These are phyloP conservation scores for Cremastinae sp. DNA, from an alignment of 2,888 invertebrate species.

Conservation along the genomic window DNA sequence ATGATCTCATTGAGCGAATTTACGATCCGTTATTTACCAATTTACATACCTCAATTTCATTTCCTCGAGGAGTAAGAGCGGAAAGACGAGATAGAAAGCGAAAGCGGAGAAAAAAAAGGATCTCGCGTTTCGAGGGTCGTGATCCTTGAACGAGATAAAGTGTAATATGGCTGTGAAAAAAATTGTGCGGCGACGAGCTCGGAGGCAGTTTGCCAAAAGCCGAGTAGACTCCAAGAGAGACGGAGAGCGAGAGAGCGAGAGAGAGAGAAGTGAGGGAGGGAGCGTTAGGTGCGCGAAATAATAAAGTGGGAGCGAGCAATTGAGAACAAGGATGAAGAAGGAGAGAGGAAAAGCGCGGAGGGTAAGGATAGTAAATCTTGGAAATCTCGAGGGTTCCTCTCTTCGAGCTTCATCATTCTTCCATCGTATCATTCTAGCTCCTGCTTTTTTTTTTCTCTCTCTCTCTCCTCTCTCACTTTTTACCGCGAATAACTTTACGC, in stretches of 20 bases:
- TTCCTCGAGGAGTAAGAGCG: conserved; percentile 10
- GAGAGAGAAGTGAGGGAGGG: too few relatives aligned
- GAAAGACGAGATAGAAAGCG: conserved; percentile 10
- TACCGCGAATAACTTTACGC: conserved; percentile 35
- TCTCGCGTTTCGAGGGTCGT: conserved; percentile 49
- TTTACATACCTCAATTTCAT: conserved; percentile 39
- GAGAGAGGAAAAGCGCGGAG: conserved; percentile 33
- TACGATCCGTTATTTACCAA: conserved; percentile 18
- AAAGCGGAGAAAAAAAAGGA: neutral
- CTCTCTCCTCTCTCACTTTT: conserved; percentile 22
- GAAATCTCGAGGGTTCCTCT: conserved; percentile 55
- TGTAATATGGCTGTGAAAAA: conserved; percentile 35
- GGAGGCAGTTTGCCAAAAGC: conserved; percentile 49
- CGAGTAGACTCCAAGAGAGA: neutral
- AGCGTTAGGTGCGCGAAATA: conserved; percentile 24
- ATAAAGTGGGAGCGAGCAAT: conserved; percentile 26
- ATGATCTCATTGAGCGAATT: conserved; percentile 11
- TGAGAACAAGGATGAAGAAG: conserved; percentile 30
- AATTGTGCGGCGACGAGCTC: conserved; percentile 41
- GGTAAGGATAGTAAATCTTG: conserved; percentile 46
- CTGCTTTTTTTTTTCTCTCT: neutral
- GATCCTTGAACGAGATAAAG: conserved; percentile 50
- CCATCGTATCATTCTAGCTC: conserved; percentile 44
- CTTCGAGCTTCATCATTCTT: conserved; percentile 56
- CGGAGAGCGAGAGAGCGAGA: too few relatives aligned